These are phyloP conservation scores for Loxodonta africana DNA, from an alignment of 2,113 vertebrate species.

Conservation along the genomic window DNA sequence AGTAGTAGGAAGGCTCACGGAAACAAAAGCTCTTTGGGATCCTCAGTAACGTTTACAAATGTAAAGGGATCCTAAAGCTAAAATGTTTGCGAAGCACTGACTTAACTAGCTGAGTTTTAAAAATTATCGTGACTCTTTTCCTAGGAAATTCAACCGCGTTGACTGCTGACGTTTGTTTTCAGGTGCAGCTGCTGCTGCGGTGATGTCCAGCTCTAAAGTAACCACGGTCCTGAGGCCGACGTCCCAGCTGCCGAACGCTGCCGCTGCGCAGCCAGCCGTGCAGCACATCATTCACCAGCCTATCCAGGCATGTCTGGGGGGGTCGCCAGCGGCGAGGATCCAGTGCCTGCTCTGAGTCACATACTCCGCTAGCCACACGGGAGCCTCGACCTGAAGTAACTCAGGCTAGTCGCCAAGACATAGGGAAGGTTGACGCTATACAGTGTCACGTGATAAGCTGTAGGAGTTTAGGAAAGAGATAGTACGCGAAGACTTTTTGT, in stretches of 20 bases:
- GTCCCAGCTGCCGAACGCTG: constrained; percentile 92
- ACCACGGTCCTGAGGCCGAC: constrained; percentile 96
- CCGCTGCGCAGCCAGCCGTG: constrained; percentile 93
- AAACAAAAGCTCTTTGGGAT: not conserved
- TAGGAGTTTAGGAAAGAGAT: not conserved
- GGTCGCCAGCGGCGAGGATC: not conserved
- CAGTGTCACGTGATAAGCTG: not conserved
- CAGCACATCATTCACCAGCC: constrained; percentile 98
- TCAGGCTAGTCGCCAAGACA: not conserved
- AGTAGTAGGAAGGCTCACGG: not conserved
- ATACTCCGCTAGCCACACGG: not conserved
- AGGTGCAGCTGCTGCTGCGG: constrained; percentile 98
- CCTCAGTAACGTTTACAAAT: not conserved
- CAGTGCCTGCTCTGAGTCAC: rapidly evolving
- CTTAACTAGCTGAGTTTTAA: not conserved
- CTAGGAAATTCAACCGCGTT: not conserved
- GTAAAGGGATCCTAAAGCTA: not conserved
- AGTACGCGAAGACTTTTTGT: not conserved
- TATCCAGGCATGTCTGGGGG: constrained; percentile 92
- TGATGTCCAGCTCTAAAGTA: constrained; percentile 98
- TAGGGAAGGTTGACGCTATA: not conserved
- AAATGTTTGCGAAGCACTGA: not conserved
- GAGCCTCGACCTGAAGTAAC: not conserved
- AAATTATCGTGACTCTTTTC: not conserved
- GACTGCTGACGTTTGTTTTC: constrained; percentile 35